phyloP scores from a whole-genome alignment of 2,113 vertebrate genomes.

The Takifugu bimaculatus region DNA sequence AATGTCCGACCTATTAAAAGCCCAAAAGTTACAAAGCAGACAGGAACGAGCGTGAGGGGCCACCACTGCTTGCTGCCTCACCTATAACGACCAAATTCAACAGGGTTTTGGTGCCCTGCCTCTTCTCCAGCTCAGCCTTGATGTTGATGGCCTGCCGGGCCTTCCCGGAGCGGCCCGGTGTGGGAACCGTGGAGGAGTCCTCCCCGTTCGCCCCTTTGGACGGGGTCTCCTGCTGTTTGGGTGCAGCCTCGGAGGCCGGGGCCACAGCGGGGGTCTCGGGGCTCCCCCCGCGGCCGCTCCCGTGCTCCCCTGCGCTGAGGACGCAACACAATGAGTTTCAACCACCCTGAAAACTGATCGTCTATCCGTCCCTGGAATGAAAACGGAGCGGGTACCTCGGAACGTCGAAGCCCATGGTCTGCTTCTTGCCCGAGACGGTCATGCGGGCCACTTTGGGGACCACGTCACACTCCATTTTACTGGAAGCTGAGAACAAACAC shows the following conservation, averaged over 20 bases:
- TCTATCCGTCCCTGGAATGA: not conserved
- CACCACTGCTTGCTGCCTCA: constrained; percentile 47
- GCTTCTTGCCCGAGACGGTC: constrained; percentile 97
- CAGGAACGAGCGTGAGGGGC: too few relatives aligned
- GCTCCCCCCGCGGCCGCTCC: constrained; percentile 56
- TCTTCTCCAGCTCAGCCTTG: constrained; percentile 89
- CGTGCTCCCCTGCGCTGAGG: constrained; percentile 79
- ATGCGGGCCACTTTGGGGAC: constrained; percentile 95
- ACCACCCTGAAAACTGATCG: not conserved
- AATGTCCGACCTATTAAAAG: constrained; percentile 5
- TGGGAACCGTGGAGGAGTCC: constrained; percentile 68
- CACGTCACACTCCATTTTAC: constrained; percentile 86
- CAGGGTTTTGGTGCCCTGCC: constrained; percentile 92
- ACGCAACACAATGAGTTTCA: not conserved
- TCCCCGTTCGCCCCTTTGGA: constrained; percentile 67
- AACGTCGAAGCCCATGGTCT: constrained; percentile 95
- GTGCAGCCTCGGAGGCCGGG: constrained; percentile 19
- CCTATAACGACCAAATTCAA: constrained; percentile 96
- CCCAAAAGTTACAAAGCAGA: too few relatives aligned
- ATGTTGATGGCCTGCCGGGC: constrained; percentile 85
- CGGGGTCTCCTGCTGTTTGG: constrained; percentile 62
- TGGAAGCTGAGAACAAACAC: constrained; percentile 51
- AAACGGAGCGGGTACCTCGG: constrained; percentile 76
- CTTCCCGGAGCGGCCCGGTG: constrained; percentile 81
- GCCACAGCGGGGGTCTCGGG: constrained; percentile 64